Percentiles rank a stretch among this genome's conserved stretches.
phyloP scores from a whole-genome alignment of 2,113 vertebrate species.

The Columba janthina region DNA sequence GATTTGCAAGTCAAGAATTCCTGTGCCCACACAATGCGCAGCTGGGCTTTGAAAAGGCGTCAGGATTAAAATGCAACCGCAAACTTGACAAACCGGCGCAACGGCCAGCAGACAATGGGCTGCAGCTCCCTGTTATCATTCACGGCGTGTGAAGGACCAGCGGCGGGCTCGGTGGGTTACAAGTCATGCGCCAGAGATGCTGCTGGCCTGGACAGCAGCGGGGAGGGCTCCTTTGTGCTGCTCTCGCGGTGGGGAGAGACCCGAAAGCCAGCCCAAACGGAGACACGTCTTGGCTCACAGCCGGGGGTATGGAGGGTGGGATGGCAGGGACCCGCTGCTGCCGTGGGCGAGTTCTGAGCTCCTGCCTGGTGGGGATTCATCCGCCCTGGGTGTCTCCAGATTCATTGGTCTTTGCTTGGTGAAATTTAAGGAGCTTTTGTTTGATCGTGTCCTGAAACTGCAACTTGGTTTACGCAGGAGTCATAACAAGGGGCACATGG shows the following conservation, averaged over 20 bases:
- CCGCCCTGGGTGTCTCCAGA: not conserved
- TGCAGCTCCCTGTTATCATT: constrained; percentile 48
- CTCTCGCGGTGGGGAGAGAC: not conserved
- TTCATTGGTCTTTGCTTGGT: not conserved
- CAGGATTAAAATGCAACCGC: constrained; percentile 64
- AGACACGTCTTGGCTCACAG: not conserved
- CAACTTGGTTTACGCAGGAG: not conserved
- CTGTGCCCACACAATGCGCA: constrained; percentile 62
- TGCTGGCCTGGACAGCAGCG: constrained; percentile 13
- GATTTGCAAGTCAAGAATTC: constrained; percentile 73
- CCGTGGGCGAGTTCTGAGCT: not conserved
- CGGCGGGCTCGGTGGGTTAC: not conserved
- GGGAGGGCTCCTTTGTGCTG: constrained; percentile 52
- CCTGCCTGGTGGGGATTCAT: not conserved
- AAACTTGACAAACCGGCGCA: constrained; percentile 57
- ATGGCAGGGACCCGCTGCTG: not conserved
- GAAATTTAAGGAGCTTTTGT: not conserved
- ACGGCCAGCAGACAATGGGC: constrained; percentile 47
- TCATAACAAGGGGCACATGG: accelerated
- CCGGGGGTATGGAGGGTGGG: not conserved
- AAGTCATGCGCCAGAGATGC: constrained; percentile 45
- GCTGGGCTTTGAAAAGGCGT: constrained; percentile 62
- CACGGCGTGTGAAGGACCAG: constrained; percentile 48
- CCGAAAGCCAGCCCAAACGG: not conserved
- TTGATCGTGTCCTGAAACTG: not conserved